A percentile compares a stretch with the other conserved stretches of the same genome.
Evolutionary conservation across 2,113 vertebrate genomes (phyloP).

Genomic region (Rhineura floridana): DNA sequence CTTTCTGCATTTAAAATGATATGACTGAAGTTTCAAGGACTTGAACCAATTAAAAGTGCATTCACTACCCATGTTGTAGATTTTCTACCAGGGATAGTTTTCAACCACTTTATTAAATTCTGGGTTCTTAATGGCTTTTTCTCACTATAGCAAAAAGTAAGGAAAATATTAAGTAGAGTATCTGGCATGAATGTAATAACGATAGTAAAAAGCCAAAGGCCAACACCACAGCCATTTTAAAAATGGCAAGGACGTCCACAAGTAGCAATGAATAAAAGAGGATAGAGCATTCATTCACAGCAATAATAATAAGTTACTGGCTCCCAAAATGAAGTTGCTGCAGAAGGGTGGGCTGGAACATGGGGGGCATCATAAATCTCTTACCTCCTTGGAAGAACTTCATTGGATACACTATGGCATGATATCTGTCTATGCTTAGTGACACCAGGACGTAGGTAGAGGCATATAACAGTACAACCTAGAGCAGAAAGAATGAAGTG

Average conservation of each 20-base stretch:
- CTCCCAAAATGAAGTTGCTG: not conserved
- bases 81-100: not conserved
- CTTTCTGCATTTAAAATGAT: not conserved
- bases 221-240: slow-evolving; percentile 19
- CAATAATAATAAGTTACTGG: not conserved
- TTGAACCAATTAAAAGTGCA: not conserved
- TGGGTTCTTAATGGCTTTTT: slow-evolving; percentile 5
- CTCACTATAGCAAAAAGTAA: slow-evolving; percentile 34
- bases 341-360: not conserved
- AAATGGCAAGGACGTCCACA: not conserved
- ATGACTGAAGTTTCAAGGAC: not conserved
- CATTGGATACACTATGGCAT: slow-evolving; percentile 82
- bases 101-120: not conserved
- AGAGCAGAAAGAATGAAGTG: slow-evolving; percentile 20
- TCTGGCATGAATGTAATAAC: slow-evolving; percentile 46
- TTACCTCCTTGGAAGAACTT: slow-evolving; percentile 82
- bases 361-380: slow-evolving; percentile 18
- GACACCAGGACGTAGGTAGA: slow-evolving; percentile 80
- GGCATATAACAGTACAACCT: slow-evolving; percentile 83
- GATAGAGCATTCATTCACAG: slow-evolving; percentile 5
- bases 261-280: slow-evolving; percentile 40
- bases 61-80: not conserved
- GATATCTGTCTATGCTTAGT: slow-evolving; percentile 80
- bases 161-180: slow-evolving; percentile 35
- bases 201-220: slow-evolving; percentile 33